phyloP scores from a whole-genome alignment of 1,140 invertebrate species.

The Drosophila ambigua region DNA sequence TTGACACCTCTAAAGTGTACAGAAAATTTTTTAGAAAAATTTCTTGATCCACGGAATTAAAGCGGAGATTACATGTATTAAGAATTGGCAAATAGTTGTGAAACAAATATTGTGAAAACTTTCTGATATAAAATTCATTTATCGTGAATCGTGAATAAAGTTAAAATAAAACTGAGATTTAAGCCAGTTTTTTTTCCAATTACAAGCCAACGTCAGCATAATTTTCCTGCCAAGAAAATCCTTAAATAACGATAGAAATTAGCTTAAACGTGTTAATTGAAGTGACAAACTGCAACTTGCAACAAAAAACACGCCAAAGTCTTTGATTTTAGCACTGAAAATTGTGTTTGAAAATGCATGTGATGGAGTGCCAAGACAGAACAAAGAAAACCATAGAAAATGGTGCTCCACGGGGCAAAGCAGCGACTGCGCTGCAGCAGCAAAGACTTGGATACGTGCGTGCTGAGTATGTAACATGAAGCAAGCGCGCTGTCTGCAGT shows the following conservation, averaged over 20 bases:
- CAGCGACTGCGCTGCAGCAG: conserved; percentile 40
- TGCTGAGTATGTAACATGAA: neutral
- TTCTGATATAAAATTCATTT: neutral
- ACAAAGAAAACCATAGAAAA: conserved; percentile 41
- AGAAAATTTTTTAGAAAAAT: conserved; percentile 58
- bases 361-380: conserved; percentile 12
- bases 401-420: conserved; percentile 66
- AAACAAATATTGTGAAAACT: neutral
- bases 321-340: neutral
- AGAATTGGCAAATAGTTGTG: conserved; percentile 1
- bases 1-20: conserved; percentile 40
- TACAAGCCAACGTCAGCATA: conserved; percentile 20
- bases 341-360: conserved; percentile 23
- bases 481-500: neutral
- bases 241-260: neutral
- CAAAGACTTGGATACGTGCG: conserved; percentile 49
- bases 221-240: neutral
- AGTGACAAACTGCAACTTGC: conserved; percentile 11
- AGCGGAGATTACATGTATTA: neutral
- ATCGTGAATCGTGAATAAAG: neutral
- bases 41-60: conserved; percentile 2
- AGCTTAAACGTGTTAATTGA: neutral
- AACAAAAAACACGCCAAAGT: neutral
- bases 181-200: neutral
- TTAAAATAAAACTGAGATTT: neutral